Evolutionary conservation across 2,888 invertebrate genomes (phyloP).

Genomic region (Bembecia ichneumoniformis): DNA sequence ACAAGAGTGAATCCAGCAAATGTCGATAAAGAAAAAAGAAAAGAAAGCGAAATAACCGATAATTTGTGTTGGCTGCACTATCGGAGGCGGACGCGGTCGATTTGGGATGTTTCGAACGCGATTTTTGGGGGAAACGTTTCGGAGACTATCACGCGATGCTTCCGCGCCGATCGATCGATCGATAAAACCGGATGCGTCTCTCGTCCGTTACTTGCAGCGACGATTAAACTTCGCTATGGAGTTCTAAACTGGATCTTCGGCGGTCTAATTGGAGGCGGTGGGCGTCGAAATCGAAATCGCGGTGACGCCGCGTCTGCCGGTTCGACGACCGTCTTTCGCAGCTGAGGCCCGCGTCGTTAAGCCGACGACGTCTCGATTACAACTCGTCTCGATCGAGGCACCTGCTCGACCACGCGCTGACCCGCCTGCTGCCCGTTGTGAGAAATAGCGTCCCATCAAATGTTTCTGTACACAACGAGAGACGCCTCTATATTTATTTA

Average conservation of each 20-base stretch:
- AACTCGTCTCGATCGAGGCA: conserved; percentile 39
- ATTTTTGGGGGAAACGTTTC: conserved; percentile 42
- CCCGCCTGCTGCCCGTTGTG: conserved; percentile 22
- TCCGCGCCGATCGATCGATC: conserved; percentile 42
- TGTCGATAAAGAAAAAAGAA: conserved; percentile 54
- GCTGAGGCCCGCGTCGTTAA: conserved; percentile 26
- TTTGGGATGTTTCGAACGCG: conserved; percentile 46
- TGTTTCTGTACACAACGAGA: conserved; percentile 46
- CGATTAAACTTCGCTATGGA: conserved; percentile 10
- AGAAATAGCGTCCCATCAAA: conserved; percentile 60
- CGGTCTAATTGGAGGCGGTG: conserved; percentile 33
- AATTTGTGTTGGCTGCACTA: conserved; percentile 45
- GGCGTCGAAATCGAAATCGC: conserved; percentile 43
- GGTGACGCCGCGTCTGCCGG: conserved; percentile 19
- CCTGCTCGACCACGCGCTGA: conserved; percentile 43
- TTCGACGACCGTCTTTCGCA: conserved; percentile 35
- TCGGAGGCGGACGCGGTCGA: conserved; percentile 50
- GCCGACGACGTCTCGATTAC: conserved; percentile 37
- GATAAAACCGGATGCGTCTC: conserved; percentile 38
- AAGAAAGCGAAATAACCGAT: conserved; percentile 66
- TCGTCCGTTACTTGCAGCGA: conserved; percentile 24
- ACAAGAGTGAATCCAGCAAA: conserved; percentile 41
- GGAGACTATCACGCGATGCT: conserved; percentile 47
- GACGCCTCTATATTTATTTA: conserved; percentile 55
- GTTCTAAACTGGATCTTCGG: conserved; percentile 21